phyloP scores from a whole-genome alignment of 2,797 vertebrate genomes.

The Triplophysa yarkandensis region DNA sequence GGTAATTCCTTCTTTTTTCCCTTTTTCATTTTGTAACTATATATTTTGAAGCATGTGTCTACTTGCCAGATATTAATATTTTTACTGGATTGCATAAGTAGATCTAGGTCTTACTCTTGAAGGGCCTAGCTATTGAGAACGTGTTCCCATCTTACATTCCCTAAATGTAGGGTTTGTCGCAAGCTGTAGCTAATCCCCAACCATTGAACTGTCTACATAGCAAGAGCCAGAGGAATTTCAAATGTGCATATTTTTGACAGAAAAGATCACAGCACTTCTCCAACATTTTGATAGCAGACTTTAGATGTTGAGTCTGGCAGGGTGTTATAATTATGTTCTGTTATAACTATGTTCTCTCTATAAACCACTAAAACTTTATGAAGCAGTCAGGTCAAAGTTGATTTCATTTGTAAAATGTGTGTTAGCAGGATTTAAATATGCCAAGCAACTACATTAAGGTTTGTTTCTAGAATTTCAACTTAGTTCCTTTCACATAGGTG shows the following conservation, averaged over 20 bases:
- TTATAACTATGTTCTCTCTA: background rate
- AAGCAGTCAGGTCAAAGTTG: background rate
- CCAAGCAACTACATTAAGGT: background rate
- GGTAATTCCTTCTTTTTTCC: constrained; percentile 35
- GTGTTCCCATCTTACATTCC: background rate
- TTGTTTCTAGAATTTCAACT: background rate
- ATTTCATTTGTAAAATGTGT: background rate
- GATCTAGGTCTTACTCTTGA: background rate
- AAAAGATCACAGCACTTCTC: background rate
- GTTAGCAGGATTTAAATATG: background rate
- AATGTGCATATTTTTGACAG: constrained; percentile 1
- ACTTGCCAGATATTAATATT: constrained; percentile 35
- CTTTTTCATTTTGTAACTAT: constrained; percentile 32
- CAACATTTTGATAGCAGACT: background rate
- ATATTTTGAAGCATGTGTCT: constrained; percentile 44
- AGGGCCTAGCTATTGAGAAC: background rate
- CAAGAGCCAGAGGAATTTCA: background rate
- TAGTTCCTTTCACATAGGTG: background rate
- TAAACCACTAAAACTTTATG: background rate
- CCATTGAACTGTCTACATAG: background rate
- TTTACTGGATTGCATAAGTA: constrained; percentile 25
- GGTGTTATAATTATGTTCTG: background rate
- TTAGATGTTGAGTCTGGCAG: background rate
- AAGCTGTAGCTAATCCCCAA: background rate
- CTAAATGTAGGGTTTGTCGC: background rate